Conservation (phyloP, 2,113 vertebrate genomes). For the Hassar affinis region DNA sequence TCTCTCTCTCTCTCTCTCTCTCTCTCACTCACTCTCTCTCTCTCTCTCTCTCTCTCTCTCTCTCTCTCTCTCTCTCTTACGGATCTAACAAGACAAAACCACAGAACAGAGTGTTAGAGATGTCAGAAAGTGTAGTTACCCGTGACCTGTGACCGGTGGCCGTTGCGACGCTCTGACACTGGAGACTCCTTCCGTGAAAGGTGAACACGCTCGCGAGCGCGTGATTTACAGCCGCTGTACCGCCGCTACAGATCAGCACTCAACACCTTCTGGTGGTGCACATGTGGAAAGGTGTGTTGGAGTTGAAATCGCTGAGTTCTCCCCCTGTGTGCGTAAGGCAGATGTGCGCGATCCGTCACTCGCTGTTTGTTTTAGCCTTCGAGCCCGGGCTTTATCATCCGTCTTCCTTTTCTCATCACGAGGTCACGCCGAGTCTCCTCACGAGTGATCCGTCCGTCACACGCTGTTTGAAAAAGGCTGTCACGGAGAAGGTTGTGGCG, state of each 20-base stretch:
- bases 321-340: neutral
- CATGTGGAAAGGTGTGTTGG: neutral
- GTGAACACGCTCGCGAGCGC: too few relatives aligned
- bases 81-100: neutral
- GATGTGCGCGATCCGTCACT: neutral
- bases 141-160: too few relatives aligned
- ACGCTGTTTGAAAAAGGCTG: neutral
- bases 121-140: too few relatives aligned
- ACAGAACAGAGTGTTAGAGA: too few relatives aligned
- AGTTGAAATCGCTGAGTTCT: too few relatives aligned
- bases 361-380: constrained; percentile 2
- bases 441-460: constrained; percentile 18
- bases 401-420: neutral
- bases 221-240: neutral
- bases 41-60: too few relatives aligned
- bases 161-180: neutral
- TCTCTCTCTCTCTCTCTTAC: neutral
- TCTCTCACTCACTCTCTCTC: too few relatives aligned
- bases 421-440: constrained; percentile 1
- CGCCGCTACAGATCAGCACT: too few relatives aligned
- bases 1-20: too few relatives aligned
- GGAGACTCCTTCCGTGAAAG: neutral
- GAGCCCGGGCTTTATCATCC: neutral
- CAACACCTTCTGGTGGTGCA: neutral
- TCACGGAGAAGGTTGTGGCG: neutral